phyloP scores from a whole-genome alignment of 1,140 invertebrate genomes.

The Pentalonia nigronervosa region DNA sequence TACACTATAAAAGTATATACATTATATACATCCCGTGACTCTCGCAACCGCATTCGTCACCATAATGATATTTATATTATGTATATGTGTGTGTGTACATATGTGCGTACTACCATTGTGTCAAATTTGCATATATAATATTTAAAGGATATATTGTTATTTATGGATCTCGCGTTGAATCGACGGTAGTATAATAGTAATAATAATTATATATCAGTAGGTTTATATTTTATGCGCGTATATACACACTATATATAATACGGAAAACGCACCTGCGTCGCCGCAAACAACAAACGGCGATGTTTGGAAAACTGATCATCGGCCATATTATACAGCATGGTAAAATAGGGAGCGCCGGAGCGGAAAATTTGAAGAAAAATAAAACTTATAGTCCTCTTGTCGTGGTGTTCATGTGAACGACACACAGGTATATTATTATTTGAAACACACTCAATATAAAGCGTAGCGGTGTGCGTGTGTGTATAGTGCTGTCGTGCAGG shows the following conservation, averaged over 20 bases:
- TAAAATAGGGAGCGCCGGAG: not conserved
- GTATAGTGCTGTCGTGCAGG: too few relatives aligned
- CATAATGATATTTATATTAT: not conserved
- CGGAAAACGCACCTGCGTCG: not conserved
- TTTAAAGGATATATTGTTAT: constrained; percentile 4
- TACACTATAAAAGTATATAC: not conserved
- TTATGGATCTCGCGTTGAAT: not conserved
- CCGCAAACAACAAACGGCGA: not conserved
- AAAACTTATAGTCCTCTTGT: not conserved
- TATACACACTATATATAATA: not conserved
- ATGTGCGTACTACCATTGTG: constrained; percentile 36
- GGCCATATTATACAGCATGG: not conserved
- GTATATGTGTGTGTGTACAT: not conserved
- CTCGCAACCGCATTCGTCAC: not conserved
- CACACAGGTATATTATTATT: not conserved
- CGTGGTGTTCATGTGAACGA: not conserved
- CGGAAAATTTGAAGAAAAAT: not conserved
- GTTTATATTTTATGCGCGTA: not conserved
- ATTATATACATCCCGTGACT: not conserved
- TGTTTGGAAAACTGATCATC: not conserved
- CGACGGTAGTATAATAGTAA: not conserved
- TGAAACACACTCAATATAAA: not conserved
- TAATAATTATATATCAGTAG: not conserved
- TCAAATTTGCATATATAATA: constrained; percentile 26
- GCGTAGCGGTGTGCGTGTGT: not conserved